Conservation (phyloP, 2,888 invertebrate genomes). For the Hirtodrosophila cameraria region DNA sequence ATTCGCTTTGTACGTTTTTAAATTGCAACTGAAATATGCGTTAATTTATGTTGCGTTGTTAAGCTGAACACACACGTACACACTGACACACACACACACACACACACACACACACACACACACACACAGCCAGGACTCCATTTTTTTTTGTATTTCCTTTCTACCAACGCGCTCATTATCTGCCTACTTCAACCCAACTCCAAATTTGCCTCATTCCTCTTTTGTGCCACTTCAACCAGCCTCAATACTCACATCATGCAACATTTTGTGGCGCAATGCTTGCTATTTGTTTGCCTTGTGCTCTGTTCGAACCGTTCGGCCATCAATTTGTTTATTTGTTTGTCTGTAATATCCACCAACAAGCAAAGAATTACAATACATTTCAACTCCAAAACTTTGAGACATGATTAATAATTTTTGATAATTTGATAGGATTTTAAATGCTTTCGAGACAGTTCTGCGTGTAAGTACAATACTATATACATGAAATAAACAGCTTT, state of each 20-base stretch:
- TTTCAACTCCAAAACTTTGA: conserved; percentile 35
- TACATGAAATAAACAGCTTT: too few relatives aligned
- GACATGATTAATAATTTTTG: conserved; percentile 36
- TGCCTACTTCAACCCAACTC: conserved; percentile 30
- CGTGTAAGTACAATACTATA: too few relatives aligned
- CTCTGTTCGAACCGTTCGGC: background rate
- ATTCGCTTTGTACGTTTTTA: conserved; percentile 74
- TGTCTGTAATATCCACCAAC: conserved; percentile 24
- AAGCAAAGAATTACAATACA: conserved; percentile 31
- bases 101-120: background rate
- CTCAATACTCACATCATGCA: background rate
- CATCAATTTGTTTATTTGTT: conserved; percentile 40
- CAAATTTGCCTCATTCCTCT: background rate
- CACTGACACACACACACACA: conserved; percentile 20
- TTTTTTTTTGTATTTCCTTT: conserved; percentile 15
- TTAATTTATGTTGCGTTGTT: conserved; percentile 73
- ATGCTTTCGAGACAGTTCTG: background rate
- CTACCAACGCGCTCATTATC: conserved; percentile 42
- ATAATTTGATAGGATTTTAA: conserved; percentile 29
- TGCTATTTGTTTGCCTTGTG: conserved; percentile 17
- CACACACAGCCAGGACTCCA: too few relatives aligned
- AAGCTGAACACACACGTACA: conserved; percentile 43
- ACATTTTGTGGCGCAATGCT: conserved; percentile 7
- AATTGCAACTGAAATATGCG: conserved; percentile 77
- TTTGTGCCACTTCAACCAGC: conserved; percentile 25